Evolutionary conservation across 2,113 vertebrate species (phyloP).

Genomic region (Poeciliopsis retropinna): DNA sequence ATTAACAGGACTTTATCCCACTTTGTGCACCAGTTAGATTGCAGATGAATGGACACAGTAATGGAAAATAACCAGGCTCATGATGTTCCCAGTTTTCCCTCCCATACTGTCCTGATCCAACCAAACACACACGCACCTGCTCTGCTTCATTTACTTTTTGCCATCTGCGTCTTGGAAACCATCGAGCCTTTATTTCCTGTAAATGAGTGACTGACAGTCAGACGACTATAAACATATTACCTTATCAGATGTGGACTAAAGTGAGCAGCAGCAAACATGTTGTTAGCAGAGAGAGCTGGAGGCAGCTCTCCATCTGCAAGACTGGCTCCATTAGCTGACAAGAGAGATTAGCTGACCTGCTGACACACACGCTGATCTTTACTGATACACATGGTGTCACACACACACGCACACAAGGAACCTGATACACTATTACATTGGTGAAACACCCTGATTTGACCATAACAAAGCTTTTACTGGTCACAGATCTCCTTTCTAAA

Average conservation of each 20-base stretch:
- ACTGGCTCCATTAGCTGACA: slow-evolving; percentile 67
- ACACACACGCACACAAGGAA: slow-evolving; percentile 32
- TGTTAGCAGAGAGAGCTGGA: slow-evolving; percentile 37
- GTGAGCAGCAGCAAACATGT: slow-evolving; percentile 48
- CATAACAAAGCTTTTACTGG: slow-evolving; percentile 47
- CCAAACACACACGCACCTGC: not conserved
- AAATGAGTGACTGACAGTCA: slow-evolving; percentile 27
- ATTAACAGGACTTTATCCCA: not conserved
- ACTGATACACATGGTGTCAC: slow-evolving; percentile 45
- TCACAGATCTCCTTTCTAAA: slow-evolving; percentile 19
- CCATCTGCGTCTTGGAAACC: not conserved
- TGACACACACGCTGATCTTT: slow-evolving; percentile 65
- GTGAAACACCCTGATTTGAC: slow-evolving; percentile 50
- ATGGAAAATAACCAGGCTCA: not conserved
- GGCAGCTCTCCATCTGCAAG: slow-evolving; percentile 58
- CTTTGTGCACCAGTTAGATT: not conserved
- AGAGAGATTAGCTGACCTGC: slow-evolving; percentile 75
- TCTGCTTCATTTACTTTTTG: not conserved
- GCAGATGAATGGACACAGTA: slow-evolving; percentile 5
- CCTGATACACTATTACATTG: slow-evolving; percentile 57
- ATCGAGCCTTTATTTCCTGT: slow-evolving; percentile 25
- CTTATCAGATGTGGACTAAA: slow-evolving; percentile 51
- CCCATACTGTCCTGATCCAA: not conserved
- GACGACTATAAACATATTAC: slow-evolving; percentile 31
- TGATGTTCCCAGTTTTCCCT: not conserved